Percentiles rank a stretch among this genome's conserved stretches.
phyloP scores from a whole-genome alignment of 2,113 vertebrate genomes.

The Oncorhynchus gorbuscha region DNA sequence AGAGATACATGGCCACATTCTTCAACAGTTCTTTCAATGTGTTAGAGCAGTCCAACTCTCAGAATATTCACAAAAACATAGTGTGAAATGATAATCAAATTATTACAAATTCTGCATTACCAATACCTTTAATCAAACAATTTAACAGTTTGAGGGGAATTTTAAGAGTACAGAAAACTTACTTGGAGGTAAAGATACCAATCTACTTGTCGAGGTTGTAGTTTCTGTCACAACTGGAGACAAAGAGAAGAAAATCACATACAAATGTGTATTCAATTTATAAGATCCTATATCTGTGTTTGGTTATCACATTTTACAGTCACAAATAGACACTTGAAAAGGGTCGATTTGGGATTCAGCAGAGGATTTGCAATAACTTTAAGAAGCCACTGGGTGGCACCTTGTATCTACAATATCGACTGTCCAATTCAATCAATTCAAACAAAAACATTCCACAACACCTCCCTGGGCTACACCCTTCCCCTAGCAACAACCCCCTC shows the following conservation, averaged over 20 bases:
- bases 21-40: neutral
- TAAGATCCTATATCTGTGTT: neutral
- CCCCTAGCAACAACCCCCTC: neutral
- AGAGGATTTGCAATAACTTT: neutral
- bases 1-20: constrained; percentile 39
- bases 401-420: neutral
- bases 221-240: constrained; percentile 85
- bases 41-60: neutral
- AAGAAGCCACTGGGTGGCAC: constrained; percentile 22
- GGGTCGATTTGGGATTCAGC: too few relatives aligned
- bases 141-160: neutral
- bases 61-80: constrained; percentile 32
- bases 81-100: constrained; percentile 38
- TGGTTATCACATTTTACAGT: neutral
- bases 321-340: too few relatives aligned
- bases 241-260: constrained; percentile 13
- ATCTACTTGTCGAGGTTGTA: constrained; percentile 77
- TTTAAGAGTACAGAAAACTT: constrained; percentile 65
- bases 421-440: neutral
- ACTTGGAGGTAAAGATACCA: constrained; percentile 94
- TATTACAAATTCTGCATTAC: constrained; percentile 33
- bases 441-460: neutral
- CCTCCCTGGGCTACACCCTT: neutral
- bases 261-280: neutral
- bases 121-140: constrained; percentile 29